A percentile compares a stretch with the other conserved stretches of the same genome.
These are phyloP conservation scores for Parauchenoglanis punctatus DNA, from an alignment of 2,797 vertebrate genomes.

Conservation along the genomic window DNA sequence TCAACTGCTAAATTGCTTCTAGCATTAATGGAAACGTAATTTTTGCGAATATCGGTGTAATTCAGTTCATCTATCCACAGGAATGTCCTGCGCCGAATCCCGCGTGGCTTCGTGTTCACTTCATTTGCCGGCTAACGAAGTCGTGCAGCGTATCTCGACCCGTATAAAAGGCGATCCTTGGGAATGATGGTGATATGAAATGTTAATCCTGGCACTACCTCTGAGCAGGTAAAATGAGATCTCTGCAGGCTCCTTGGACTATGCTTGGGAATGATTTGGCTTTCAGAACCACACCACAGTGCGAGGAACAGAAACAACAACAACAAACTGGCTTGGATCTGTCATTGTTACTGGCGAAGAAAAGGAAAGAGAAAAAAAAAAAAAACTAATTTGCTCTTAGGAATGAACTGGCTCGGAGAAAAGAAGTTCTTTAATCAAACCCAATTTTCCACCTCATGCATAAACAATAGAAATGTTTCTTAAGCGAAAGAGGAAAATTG, in stretches of 20 bases:
- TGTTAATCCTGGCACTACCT: neutral
- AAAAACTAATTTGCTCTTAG: slow-evolving; percentile 13
- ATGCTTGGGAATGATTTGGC: neutral
- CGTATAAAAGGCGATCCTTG: neutral
- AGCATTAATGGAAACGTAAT: neutral
- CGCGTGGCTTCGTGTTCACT: neutral
- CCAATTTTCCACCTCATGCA: slow-evolving; percentile 67
- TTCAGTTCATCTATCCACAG: neutral
- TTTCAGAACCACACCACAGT: slow-evolving; percentile 18
- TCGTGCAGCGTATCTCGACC: neutral
- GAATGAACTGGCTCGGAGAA: slow-evolving; percentile 38
- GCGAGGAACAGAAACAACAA: neutral
- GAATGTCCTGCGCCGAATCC: neutral
- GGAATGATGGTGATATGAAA: neutral
- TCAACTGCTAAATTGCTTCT: neutral
- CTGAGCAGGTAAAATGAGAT: neutral
- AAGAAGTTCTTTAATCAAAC: slow-evolving; percentile 57
- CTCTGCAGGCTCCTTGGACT: too few relatives aligned
- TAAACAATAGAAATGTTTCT: slow-evolving; percentile 69
- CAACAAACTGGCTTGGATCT: neutral
- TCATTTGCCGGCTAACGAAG: neutral
- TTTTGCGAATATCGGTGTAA: neutral
- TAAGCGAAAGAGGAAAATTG: slow-evolving; percentile 10
- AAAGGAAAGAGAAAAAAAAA: slow-evolving; percentile 13
- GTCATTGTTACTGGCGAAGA: slow-evolving; percentile 24